These are phyloP conservation scores for Aphrophora alni DNA, from an alignment of 2,888 invertebrate species.

Conservation along the genomic window DNA sequence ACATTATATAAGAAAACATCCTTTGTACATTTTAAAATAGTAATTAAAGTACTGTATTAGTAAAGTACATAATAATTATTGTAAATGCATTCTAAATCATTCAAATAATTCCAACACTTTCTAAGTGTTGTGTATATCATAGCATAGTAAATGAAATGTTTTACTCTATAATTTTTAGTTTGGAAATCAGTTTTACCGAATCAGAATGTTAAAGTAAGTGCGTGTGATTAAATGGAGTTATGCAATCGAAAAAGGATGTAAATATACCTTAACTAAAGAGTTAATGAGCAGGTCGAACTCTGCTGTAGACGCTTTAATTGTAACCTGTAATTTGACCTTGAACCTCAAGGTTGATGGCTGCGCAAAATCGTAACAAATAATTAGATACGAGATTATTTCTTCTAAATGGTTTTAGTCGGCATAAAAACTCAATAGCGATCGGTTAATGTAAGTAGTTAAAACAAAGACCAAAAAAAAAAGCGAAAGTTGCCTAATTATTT, in stretches of 20 bases:
- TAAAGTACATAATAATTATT: no score
- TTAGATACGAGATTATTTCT: not conserved
- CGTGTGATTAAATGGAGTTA: not conserved
- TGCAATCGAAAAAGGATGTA: not conserved
- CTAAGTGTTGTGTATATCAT: no score
- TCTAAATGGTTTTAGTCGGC: not conserved
- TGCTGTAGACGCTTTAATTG: not conserved
- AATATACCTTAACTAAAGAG: not conserved
- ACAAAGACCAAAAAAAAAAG: not conserved
- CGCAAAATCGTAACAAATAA: conserved; percentile 4
- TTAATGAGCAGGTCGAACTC: not conserved
- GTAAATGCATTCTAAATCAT: no score
- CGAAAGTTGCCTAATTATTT: not conserved
- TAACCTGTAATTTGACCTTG: not conserved
- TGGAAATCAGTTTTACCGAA: not conserved
- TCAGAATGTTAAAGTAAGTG: not conserved
- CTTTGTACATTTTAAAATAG: no score
- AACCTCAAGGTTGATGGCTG: not conserved
- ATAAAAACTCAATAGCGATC: not conserved
- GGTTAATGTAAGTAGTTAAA: not conserved
- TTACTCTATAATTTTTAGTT: not conserved
- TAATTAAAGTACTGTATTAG: no score
- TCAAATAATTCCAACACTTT: no score
- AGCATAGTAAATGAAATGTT: no score
- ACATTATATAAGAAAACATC: no score